phyloP scores from a whole-genome alignment of 2,888 invertebrate species.

The Sceliomorpha sp. region DNA sequence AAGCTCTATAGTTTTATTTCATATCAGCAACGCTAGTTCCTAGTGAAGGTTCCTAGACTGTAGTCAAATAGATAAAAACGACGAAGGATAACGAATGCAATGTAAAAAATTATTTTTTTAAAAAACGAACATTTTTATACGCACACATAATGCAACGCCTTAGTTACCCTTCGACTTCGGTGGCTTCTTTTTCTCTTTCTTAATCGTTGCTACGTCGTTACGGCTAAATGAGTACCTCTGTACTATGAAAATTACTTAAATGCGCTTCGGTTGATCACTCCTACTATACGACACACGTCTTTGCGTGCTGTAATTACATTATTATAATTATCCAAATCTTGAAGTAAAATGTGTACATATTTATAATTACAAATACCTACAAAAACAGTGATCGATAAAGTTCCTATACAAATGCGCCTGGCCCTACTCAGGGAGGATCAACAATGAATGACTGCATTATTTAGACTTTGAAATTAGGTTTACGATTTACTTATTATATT shows the following conservation, averaged over 20 bases:
- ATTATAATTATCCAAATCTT: conserved; percentile 71
- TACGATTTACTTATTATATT: conserved; percentile 24
- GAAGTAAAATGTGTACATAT: conserved; percentile 69
- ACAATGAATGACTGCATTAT: conserved; percentile 47
- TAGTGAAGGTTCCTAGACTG: conserved; percentile 73
- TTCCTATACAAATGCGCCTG: conserved; percentile 76
- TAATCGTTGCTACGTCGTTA: conserved; percentile 39
- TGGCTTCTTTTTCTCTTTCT: conserved; percentile 21
- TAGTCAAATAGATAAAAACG: conserved; percentile 34
- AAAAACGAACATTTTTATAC: conserved; percentile 53
- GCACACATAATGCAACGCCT: conserved; percentile 39
- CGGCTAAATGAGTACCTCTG: conserved; percentile 16
- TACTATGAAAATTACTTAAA: conserved; percentile 15
- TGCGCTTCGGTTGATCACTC: conserved; percentile 44
- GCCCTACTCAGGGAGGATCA: conserved; percentile 53
- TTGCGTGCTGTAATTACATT: conserved; percentile 59
- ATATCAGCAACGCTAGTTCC: conserved; percentile 65
- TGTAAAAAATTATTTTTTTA: conserved; percentile 59
- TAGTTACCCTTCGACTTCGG: conserved; percentile 9
- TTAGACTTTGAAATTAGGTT: conserved; percentile 43
- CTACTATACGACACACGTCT: conserved; percentile 42
- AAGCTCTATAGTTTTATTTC: conserved; percentile 21
- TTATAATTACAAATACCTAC: conserved; percentile 62
- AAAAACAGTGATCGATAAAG: conserved; percentile 74
- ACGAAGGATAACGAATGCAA: conserved; percentile 17